Conservation (phyloP, 2,113 vertebrate genomes). For the Laticauda laticaudata region DNA sequence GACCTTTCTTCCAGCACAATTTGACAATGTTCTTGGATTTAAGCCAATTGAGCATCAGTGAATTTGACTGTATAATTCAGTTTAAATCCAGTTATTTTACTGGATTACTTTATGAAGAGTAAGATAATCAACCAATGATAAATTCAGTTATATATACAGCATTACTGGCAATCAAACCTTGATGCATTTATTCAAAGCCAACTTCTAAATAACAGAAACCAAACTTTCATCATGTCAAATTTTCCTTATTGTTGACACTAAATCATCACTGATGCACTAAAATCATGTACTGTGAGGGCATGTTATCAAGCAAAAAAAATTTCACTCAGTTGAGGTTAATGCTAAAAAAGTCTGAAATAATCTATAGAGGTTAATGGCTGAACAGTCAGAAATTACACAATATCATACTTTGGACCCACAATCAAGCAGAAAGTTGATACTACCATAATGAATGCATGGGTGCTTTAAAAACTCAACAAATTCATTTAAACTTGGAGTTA, state of each 20-base stretch:
- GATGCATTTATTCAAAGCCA: not conserved
- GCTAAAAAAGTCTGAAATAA: not conserved
- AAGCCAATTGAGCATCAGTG: constrained; percentile 2
- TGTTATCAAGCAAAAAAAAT: not conserved
- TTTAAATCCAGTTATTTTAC: constrained; percentile 13
- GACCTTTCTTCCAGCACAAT: constrained; percentile 26
- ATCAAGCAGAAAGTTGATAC: no score
- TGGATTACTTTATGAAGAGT: not conserved
- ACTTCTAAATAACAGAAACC: not conserved
- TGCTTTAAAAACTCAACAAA: not conserved
- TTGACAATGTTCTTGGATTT: constrained; percentile 8
- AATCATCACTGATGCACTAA: not conserved
- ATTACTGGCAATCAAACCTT: not conserved
- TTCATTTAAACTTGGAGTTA: not conserved
- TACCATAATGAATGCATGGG: not conserved
- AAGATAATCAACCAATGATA: accelerated
- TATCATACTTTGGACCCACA: not conserved
- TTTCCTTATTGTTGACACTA: not conserved
- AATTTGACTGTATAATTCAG: constrained; percentile 9
- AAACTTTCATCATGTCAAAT: not conserved
- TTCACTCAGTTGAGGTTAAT: not conserved
- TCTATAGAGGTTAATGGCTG: not conserved
- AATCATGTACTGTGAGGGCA: not conserved
- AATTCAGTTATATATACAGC: not conserved
- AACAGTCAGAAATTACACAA: not conserved